Percentiles rank a stretch among this genome's conserved stretches.
These are phyloP conservation scores for Psococerastis gibbosa DNA, from an alignment of 2,888 invertebrate genomes.

Conservation along the genomic window DNA sequence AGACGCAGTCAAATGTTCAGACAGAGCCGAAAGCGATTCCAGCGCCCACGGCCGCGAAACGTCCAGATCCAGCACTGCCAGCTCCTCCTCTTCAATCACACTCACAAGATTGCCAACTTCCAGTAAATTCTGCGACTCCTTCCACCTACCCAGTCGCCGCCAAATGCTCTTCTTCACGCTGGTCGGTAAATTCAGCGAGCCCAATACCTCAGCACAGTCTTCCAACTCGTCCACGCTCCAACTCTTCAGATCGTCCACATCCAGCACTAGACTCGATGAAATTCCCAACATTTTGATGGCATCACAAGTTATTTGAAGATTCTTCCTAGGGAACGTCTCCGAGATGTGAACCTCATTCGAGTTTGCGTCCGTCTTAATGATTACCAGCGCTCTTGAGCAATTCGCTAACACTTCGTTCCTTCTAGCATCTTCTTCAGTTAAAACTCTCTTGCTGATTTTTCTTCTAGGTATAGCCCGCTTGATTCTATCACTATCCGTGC, in stretches of 20 bases:
- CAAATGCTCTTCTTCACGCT: constrained; percentile 15
- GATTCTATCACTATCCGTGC: too few relatives aligned
- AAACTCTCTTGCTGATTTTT: background rate
- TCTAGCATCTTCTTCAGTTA: background rate
- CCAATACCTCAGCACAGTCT: constrained; percentile 17
- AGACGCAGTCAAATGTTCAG: background rate
- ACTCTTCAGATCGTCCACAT: constrained; percentile 13
- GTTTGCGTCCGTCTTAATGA: background rate
- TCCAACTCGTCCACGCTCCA: constrained; percentile 16
- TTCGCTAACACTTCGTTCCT: background rate
- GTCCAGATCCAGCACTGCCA: background rate
- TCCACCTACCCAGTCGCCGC: constrained; percentile 12
- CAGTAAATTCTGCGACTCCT: constrained; percentile 5
- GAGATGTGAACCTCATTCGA: background rate
- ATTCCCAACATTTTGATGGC: constrained; percentile 17
- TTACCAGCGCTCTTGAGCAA: background rate
- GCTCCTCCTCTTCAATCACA: constrained; percentile 10
- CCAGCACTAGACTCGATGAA: constrained; percentile 15
- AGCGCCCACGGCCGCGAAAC: constrained; percentile 1
- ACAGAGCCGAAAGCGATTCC: background rate
- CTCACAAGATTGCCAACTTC: constrained; percentile 12
- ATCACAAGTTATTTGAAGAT: constrained; percentile 17
- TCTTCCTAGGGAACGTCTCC: background rate
- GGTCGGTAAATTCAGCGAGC: constrained; percentile 14
- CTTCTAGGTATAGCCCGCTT: background rate